Percentiles rank a stretch among this genome's conserved stretches.
Conservation (phyloP, 2,113 vertebrate genomes). For the Bungarus multicinctus region DNA sequence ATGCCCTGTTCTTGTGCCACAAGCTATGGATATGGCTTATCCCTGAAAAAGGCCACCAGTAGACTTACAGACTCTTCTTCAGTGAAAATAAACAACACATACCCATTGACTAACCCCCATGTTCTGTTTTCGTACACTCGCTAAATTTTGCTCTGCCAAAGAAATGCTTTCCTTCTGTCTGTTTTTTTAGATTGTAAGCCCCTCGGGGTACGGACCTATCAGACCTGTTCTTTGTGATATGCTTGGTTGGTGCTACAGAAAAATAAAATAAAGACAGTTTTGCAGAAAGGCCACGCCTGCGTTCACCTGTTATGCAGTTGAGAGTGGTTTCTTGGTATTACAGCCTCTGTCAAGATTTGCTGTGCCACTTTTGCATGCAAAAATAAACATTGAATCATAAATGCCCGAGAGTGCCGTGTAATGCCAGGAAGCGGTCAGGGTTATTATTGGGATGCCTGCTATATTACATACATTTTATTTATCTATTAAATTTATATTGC, state of each 20-base stretch:
- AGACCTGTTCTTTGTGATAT: not conserved
- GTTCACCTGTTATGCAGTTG: not conserved
- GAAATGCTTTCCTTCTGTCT: not conserved
- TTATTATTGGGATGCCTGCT: not conserved
- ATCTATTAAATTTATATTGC: not conserved
- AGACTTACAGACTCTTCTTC: not conserved
- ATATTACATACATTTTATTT: not conserved
- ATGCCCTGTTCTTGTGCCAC: not conserved
- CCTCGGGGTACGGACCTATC: not conserved
- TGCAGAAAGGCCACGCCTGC: not conserved
- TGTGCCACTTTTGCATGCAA: not conserved
- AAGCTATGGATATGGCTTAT: not conserved
- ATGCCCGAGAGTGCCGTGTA: not conserved
- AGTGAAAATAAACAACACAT: not conserved
- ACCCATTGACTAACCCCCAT: not conserved
- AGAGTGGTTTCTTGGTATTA: not conserved
- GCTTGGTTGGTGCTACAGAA: not conserved
- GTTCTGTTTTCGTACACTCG: not conserved
- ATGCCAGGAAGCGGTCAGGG: not conserved
- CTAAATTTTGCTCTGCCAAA: not conserved
- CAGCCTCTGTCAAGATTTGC: not conserved
- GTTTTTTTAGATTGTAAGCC: not conserved
- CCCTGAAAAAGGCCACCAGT: not conserved
- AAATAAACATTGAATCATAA: not conserved
- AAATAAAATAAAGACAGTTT: not conserved